Conservation (phyloP, 2,888 invertebrate species). For the Graphium colonna region DNA sequence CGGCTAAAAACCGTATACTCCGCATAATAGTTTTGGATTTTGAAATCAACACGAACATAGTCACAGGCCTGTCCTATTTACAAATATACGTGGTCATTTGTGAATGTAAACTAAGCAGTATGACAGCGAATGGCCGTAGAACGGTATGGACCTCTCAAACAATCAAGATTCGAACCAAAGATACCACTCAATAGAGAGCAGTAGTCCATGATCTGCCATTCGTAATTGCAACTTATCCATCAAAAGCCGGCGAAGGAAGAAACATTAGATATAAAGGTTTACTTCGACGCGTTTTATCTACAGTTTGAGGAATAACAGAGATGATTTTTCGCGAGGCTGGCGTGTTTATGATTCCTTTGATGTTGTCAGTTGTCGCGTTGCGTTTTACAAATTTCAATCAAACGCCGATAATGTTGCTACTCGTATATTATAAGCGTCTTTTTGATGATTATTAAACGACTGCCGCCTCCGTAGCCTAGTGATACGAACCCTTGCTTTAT, state of each 20-base stretch:
- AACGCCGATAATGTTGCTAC: not conserved
- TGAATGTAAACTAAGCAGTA: constrained; percentile 67
- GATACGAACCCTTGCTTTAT: too few species aligned
- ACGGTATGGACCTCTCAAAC: constrained; percentile 38
- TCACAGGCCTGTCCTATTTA: constrained; percentile 38
- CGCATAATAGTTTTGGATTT: too few species aligned
- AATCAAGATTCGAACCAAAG: constrained; percentile 69
- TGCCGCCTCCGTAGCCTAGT: too few species aligned
- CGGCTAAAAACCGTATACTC: too few species aligned
- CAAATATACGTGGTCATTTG: constrained; percentile 61
- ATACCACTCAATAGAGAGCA: constrained; percentile 72
- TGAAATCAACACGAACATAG: constrained; percentile 38
- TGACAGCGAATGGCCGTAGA: constrained; percentile 42
- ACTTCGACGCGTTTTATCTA: too few species aligned
- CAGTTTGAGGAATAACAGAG: constrained; percentile 69
- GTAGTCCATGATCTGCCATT: constrained; percentile 76
- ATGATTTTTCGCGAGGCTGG: constrained; percentile 68
- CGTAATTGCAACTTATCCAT: constrained; percentile 75
- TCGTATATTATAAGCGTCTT: too few species aligned
- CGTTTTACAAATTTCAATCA: constrained; percentile 29
- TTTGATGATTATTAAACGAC: too few species aligned
- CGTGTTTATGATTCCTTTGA: constrained; percentile 76
- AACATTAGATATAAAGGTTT: too few species aligned
- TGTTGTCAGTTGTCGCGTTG: constrained; percentile 56
- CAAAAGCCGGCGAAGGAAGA: too few species aligned